Evolutionary conservation across 92 coral and sea anemone genomes (phyloP).

Genomic region (Phenganax subtilis): DNA sequence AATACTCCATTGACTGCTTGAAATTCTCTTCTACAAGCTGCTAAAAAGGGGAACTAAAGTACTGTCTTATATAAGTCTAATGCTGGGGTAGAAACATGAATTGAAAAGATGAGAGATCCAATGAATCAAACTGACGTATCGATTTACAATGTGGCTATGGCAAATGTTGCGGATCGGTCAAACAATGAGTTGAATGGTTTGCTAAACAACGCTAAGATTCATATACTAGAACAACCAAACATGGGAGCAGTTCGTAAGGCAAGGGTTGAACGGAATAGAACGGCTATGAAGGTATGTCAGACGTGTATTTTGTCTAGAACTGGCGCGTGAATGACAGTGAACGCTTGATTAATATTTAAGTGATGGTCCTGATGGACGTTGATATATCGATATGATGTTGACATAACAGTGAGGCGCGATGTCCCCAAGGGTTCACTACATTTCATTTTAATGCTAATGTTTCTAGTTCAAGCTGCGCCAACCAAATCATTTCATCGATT

Average conservation of each 20-base stretch:
- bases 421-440: constrained; percentile 9
- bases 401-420: constrained; percentile 1
- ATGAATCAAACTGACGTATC: constrained; percentile 36
- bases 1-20: not conserved
- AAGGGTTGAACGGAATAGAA: constrained; percentile 58
- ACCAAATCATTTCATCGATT: too few relatives aligned
- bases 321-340: constrained; percentile 23
- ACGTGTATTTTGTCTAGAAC: constrained; percentile 21
- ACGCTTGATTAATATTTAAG: constrained; percentile 17
- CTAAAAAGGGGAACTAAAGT: constrained; percentile 2
- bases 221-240: constrained; percentile 64
- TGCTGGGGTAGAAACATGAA: constrained; percentile 13
- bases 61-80: not conserved
- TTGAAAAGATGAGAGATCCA: constrained; percentile 41
- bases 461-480: constrained; percentile 6
- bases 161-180: not conserved
- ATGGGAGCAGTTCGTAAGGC: constrained; percentile 81
- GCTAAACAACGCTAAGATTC: constrained; percentile 26
- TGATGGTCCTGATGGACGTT: constrained; percentile 24
- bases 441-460: not conserved
- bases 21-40: constrained; percentile 14
- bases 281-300: constrained; percentile 87
- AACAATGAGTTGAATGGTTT: constrained; percentile 28
- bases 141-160: constrained; percentile 22
- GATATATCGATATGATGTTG: constrained; percentile 21